A percentile compares a stretch with the other conserved stretches of the same genome.
Conservation (phyloP, 1,140 invertebrate genomes). For the Eupristina koningsbergeri region DNA sequence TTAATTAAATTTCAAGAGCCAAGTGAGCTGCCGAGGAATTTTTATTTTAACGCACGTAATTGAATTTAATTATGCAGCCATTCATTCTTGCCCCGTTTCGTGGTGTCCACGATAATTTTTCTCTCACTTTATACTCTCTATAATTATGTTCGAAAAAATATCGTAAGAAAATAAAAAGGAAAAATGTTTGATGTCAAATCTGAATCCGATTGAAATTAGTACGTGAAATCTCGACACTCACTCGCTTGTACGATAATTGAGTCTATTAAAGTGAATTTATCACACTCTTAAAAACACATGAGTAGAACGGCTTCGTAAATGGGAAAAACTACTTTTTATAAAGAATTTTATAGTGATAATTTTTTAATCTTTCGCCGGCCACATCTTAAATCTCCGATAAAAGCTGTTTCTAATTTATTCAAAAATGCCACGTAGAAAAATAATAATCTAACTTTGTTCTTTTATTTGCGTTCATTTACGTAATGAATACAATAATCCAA, state of each 20-base stretch:
- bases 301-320: slow-evolving; percentile 4
- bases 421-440: not conserved
- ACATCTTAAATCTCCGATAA: not conserved
- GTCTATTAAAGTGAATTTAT: slow-evolving; percentile 40
- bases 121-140: not conserved
- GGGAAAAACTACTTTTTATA: not conserved
- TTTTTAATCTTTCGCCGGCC: not conserved
- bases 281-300: not conserved
- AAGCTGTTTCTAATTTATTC: not conserved
- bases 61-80: not conserved
- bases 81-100: not conserved
- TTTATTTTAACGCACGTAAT: not conserved
- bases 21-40: not conserved
- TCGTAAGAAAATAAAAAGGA: not conserved
- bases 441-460: not conserved
- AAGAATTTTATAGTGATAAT: not conserved
- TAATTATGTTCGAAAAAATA: not conserved
- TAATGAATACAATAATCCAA: not conserved
- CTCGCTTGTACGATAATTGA: slow-evolving; percentile 13
- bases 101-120: not conserved
- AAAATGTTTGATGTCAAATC: not conserved
- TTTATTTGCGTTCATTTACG: not conserved
- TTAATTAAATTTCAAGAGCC: not conserved
- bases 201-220: not conserved
- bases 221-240: slow-evolving; percentile 2